Conservation (phyloP, 2,797 vertebrate genomes). For the Chiroxiphia lanceolata region DNA sequence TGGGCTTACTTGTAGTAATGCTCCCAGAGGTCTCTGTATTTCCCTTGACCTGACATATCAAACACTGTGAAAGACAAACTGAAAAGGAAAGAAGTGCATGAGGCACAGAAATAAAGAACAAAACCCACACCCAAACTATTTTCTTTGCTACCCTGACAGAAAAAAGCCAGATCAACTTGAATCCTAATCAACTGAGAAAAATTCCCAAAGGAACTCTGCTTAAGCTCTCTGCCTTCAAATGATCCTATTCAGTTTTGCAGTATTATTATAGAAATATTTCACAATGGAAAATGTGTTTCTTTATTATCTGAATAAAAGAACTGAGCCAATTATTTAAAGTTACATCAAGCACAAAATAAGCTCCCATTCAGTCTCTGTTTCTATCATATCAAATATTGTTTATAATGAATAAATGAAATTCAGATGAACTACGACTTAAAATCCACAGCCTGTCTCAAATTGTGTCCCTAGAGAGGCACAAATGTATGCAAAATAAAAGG, state of each 20-base stretch:
- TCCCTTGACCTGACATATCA: slow-evolving; percentile 98
- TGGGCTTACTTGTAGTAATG: slow-evolving; percentile 97
- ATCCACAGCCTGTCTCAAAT: not conserved
- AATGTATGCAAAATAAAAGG: not conserved
- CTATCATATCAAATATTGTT: not conserved
- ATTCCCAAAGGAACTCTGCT: not conserved
- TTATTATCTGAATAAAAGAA: not conserved
- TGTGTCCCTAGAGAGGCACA: not conserved
- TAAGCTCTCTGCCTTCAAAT: not conserved
- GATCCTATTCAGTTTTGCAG: not conserved
- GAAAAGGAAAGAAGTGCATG: slow-evolving; percentile 15
- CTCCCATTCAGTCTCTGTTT: not conserved
- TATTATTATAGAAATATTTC: not conserved
- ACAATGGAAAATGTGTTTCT: not conserved
- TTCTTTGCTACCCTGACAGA: not conserved
- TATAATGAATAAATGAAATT: not conserved
- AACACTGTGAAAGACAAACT: slow-evolving; percentile 98
- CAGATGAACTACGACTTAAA: not conserved
- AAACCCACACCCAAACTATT: not conserved
- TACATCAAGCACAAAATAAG: not conserved
- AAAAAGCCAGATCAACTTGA: not conserved
- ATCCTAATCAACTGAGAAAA: not conserved
- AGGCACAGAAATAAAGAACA: not conserved
- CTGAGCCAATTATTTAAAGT: not conserved
- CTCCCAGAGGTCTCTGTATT: slow-evolving; percentile 98